Evolutionary conservation across 2,888 invertebrate species (phyloP).

Genomic region (Sylvicola cinctus): DNA sequence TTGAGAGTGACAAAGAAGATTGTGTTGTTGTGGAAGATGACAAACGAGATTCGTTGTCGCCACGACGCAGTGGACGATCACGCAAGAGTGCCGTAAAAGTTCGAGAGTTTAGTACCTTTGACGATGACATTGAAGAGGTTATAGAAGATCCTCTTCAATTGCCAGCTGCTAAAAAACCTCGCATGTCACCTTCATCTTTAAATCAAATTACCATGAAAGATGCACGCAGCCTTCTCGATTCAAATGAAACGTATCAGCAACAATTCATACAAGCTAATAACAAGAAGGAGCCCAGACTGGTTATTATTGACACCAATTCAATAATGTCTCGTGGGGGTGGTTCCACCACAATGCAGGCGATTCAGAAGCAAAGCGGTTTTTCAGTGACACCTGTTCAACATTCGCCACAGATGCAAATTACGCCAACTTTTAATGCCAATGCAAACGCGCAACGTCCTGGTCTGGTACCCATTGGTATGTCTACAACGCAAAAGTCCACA

Average conservation of each 20-base stretch:
- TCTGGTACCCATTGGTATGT: conserved; percentile 35
- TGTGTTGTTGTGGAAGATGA: conserved; percentile 32
- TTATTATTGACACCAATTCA: conserved; percentile 61
- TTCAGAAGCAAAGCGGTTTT: conserved; percentile 5
- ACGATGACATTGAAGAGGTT: conserved; percentile 27
- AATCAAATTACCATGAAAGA: conserved; percentile 21
- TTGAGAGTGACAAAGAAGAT: conserved; percentile 29
- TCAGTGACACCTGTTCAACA: conserved; percentile 21
- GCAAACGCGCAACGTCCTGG: conserved; percentile 42
- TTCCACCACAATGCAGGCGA: conserved; percentile 12
- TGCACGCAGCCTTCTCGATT: conserved; percentile 13
- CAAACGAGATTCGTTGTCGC: conserved; percentile 16
- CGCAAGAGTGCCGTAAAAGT: conserved; percentile 24
- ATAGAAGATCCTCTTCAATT: conserved; percentile 34
- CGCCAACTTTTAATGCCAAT: conserved; percentile 15
- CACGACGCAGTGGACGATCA: conserved; percentile 16
- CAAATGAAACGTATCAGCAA: conserved; percentile 5
- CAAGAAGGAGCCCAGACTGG: conserved; percentile 53
- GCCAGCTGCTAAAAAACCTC: conserved; percentile 15
- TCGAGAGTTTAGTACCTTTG: conserved; percentile 16
- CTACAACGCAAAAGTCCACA: conserved; percentile 22
- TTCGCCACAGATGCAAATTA: no score
- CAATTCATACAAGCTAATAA: conserved; percentile 13
- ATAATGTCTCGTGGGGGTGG: conserved; percentile 26
- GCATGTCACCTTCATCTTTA: conserved; percentile 4